Percentiles rank a stretch among this genome's conserved stretches.
These are phyloP conservation scores for Cryptotis parvus DNA, from an alignment of 2,113 vertebrate genomes.

Conservation along the genomic window DNA sequence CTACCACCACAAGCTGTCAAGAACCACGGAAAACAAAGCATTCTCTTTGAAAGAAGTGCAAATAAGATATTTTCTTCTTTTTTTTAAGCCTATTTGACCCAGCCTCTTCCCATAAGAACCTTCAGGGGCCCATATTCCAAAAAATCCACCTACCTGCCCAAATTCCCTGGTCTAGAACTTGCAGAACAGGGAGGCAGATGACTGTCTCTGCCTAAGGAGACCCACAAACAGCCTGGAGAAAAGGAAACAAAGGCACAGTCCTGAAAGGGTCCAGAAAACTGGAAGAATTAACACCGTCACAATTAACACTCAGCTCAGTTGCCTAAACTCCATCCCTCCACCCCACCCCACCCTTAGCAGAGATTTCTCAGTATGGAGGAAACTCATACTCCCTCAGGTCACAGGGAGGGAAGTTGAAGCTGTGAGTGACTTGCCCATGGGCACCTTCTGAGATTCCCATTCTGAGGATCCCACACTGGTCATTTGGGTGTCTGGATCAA, in stretches of 20 bases:
- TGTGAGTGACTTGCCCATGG: background rate
- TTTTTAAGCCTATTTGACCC: background rate
- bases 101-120: background rate
- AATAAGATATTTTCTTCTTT: background rate
- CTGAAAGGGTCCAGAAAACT: background rate
- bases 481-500: background rate
- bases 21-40: background rate
- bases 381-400: background rate
- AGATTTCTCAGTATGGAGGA: background rate
- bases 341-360: background rate
- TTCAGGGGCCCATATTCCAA: background rate
- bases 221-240: background rate
- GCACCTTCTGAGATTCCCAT: background rate
- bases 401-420: conserved; percentile 31
- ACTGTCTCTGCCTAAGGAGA: background rate
- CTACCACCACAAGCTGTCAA: background rate
- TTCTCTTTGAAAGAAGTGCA: conserved; percentile 1
- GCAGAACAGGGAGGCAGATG: background rate
- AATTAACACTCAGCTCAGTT: background rate
- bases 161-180: background rate
- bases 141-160: background rate
- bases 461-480: background rate
- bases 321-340: background rate
- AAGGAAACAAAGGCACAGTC: background rate
- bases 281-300: no score